Conservation (phyloP, 2,888 invertebrate species). For the Galerucella calmariensis region DNA sequence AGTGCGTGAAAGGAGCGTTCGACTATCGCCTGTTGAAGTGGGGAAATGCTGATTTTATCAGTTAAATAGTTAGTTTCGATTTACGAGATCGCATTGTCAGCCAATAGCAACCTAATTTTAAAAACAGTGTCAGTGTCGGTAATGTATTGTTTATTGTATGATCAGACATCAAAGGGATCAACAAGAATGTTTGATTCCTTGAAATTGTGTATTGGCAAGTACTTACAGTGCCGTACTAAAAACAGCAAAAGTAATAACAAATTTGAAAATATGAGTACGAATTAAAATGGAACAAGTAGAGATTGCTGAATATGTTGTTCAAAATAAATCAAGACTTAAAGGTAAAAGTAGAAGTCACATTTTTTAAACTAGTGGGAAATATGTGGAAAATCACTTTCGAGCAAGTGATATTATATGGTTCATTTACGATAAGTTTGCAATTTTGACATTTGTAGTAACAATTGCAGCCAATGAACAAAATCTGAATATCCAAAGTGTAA, state of each 20-base stretch:
- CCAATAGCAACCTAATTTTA: slow-evolving; percentile 47
- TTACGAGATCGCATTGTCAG: slow-evolving; percentile 47
- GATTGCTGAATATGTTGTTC: too few relatives aligned
- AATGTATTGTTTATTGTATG: slow-evolving; percentile 26
- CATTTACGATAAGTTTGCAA: too few relatives aligned
- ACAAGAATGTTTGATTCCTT: slow-evolving; percentile 6
- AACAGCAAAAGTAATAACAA: not conserved
- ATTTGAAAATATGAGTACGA: not conserved
- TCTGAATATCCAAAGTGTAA: too few relatives aligned
- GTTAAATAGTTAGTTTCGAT: slow-evolving; percentile 49
- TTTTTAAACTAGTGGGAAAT: too few relatives aligned
- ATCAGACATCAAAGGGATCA: slow-evolving; percentile 14
- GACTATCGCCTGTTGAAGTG: slow-evolving; percentile 30
- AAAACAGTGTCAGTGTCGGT: slow-evolving; percentile 31
- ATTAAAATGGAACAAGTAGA: too few relatives aligned
- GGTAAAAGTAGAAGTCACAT: too few relatives aligned
- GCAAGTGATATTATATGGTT: too few relatives aligned
- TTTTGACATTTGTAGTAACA: too few relatives aligned
- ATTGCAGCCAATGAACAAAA: too few relatives aligned
- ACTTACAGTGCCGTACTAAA: not conserved
- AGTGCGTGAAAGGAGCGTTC: slow-evolving; percentile 22
- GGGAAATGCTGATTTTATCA: slow-evolving; percentile 53
- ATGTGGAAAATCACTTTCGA: too few relatives aligned
- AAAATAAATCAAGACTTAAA: too few relatives aligned
- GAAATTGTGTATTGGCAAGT: not conserved